A percentile compares a stretch with the other conserved stretches of the same genome.
phyloP scores from a whole-genome alignment of 2,113 vertebrate species.

The Triplophysa tibetana region DNA sequence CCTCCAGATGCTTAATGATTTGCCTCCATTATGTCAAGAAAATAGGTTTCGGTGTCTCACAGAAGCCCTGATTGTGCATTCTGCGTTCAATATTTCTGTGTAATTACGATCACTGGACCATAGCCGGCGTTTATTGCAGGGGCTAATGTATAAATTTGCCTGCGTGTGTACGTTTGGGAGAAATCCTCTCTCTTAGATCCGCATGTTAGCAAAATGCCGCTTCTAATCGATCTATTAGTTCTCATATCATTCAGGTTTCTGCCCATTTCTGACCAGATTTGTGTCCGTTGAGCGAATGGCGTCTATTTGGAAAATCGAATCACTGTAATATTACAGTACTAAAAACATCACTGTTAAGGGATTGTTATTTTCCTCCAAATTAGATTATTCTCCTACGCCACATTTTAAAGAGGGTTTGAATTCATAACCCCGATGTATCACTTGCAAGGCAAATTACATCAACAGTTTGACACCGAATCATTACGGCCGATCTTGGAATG shows the following conservation, averaged over 20 bases:
- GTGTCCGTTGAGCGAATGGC: background rate
- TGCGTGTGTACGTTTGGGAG: constrained; percentile 30
- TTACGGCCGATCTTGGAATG: constrained; percentile 3
- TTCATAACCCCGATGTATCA: constrained; percentile 4
- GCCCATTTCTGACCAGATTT: constrained; percentile 28
- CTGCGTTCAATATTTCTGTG: constrained; percentile 33
- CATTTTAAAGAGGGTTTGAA: constrained; percentile 16
- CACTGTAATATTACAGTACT: constrained; percentile 8
- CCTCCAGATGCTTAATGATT: background rate
- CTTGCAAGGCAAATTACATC: background rate
- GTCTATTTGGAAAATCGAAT: constrained; percentile 30
- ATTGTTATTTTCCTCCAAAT: constrained; percentile 25
- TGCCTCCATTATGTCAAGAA: background rate
- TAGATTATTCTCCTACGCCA: background rate
- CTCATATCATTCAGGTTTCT: constrained; percentile 17
- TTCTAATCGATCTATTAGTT: constrained; percentile 33
- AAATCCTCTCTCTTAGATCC: constrained; percentile 11
- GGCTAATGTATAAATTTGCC: constrained; percentile 34
- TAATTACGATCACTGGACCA: constrained; percentile 35
- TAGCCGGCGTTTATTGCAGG: constrained; percentile 23
- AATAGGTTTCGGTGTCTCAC: background rate
- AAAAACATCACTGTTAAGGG: constrained; percentile 14
- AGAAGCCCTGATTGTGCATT: constrained; percentile 24
- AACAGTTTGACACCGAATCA: constrained; percentile 2
- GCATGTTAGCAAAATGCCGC: background rate